Base-by-base conservation (phyloP, 2,113 vertebrate species). In the Athene noctua region DNA sequence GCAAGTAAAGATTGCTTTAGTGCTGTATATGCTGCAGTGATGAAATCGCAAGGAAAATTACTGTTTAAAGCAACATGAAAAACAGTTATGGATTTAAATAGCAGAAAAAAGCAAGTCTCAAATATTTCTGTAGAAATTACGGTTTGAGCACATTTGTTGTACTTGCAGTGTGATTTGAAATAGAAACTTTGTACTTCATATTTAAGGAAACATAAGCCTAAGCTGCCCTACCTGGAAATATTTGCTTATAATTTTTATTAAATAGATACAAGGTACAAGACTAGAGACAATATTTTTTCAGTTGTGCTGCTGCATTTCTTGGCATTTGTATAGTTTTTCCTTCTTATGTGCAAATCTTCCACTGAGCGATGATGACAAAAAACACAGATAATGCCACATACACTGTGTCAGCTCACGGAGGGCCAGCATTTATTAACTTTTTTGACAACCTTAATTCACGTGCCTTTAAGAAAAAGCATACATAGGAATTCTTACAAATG, bases 31-130 rank as follows among this genome's bases (percentile, higher is more conserved):
- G 86, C 86, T 84, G 87, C 86, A 89, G 78, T 44, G 66, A 61
- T 80, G 79, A 90, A 95, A 94, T 85, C 15, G 68, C 54, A 92
- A 91, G 80, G 94, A 92, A 91, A 93, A 93, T 49, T 90, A 49
- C 46, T 21, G 30, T 85, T 92, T 49, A 85, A 91, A 84, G 65
- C 77, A 79, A 21, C 34, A 38, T 17, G 80, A 59, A 67, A 89
- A 81, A 4, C n/a, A 42, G 42, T 74, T 66, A 38, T 17, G 77
- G 49, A 58, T 75, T 96, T 79, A 91, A 94, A 90, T 26, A 82
- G 58, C 52, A 95, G 70, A 72, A 81, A 57, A 68, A 61, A 27
- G 14, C 30, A 54, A 66, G 52, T 78, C 80, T 83, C 29, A 54
- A 72, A 67, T 21, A 9, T 29, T 74, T 79, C 49, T 72, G 46